Base-by-base conservation (phyloP, 2,113 vertebrate species). In the Muntiacus muntjak region DNA sequence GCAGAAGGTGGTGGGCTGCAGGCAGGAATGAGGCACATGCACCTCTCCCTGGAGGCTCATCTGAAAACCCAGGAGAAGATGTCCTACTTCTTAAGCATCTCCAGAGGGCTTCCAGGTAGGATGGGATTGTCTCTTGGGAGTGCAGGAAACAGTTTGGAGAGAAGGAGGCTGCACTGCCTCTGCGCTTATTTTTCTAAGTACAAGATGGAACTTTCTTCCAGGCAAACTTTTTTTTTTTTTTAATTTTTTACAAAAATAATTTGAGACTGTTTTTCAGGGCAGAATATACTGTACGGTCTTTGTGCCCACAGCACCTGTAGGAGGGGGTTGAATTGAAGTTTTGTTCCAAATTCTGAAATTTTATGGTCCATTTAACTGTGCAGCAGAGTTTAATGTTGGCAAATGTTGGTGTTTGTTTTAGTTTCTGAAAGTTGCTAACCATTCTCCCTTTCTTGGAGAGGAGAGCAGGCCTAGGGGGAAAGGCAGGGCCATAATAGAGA, bases 331-430 rank as follows among this genome's bases (percentile, higher is more conserved):
- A 97, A 97, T 93, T 0, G 4, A 54, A 55, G 9, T 83, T 98
- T 98, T 98, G 62, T 97, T 98, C 76, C 94, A 91, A 62, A 45
- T 97, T 36, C 67, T 92, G 67, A 94, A 89, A 95, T 95, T 97
- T 98, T 97, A 90, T 47, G n/a, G 97, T 96, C 52, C 54, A 78
- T 98, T 98, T 93, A 89, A 58, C 82, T 98, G 86, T 88, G 94
- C 97, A 83, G 36, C 55, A 91, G 45, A 89, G 93, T 96, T 94
- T 67, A 94, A 16, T 96, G 45, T 76, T 93, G 79, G 95, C 64
- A n/a, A 76, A 19, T 95, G 67, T 88, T 26, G 97, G 25, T 93
- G 91, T 97, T 97, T 95, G 79, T 91, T 95, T 98, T 96, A 85
- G 88, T 97, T 97, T 96, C 89, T 97, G 55, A 90, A 86, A 97